Percentiles rank a stretch among this genome's conserved stretches.
Evolutionary conservation across 2,888 invertebrate species (phyloP).

Genomic region (Agrochola lota): DNA sequence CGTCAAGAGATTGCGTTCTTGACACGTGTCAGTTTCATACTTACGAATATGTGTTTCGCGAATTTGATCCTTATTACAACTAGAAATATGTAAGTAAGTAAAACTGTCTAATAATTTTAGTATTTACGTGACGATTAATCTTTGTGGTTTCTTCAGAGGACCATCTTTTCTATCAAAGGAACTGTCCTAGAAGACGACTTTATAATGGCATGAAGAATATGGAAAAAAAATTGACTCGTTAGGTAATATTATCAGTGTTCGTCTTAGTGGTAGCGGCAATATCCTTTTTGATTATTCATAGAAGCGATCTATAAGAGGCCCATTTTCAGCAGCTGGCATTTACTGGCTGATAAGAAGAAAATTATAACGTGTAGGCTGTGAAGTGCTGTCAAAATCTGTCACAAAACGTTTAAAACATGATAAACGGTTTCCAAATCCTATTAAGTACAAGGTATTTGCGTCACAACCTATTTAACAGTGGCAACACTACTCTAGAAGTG

Average conservation of each 20-base stretch:
- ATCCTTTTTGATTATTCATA: neutral
- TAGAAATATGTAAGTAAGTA: no score
- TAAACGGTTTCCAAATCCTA: conserved; percentile 22
- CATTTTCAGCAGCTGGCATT: conserved; percentile 9
- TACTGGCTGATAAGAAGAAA: conserved; percentile 5
- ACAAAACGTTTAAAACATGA: conserved; percentile 38
- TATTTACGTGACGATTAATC: neutral
- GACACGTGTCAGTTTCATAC: no score
- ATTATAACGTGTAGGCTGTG: conserved; percentile 17
- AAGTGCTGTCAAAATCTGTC: conserved; percentile 41
- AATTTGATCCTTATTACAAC: no score
- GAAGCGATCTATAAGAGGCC: no score
- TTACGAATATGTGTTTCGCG: no score
- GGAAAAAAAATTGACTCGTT: no score
- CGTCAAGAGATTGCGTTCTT: no score
- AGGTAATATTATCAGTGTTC: neutral
- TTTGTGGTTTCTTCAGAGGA: neutral
- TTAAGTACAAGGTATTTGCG: conserved; percentile 27
- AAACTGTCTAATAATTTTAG: neutral
- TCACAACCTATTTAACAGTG: conserved; percentile 35
- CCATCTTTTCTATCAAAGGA: neutral
- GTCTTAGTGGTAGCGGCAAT: neutral
- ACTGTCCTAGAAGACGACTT: neutral
- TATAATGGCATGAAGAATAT: neutral
- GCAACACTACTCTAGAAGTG: conserved; percentile 21